These are phyloP conservation scores for Nasonia longicornis DNA, from an alignment of 1,140 invertebrate genomes.

Conservation along the genomic window DNA sequence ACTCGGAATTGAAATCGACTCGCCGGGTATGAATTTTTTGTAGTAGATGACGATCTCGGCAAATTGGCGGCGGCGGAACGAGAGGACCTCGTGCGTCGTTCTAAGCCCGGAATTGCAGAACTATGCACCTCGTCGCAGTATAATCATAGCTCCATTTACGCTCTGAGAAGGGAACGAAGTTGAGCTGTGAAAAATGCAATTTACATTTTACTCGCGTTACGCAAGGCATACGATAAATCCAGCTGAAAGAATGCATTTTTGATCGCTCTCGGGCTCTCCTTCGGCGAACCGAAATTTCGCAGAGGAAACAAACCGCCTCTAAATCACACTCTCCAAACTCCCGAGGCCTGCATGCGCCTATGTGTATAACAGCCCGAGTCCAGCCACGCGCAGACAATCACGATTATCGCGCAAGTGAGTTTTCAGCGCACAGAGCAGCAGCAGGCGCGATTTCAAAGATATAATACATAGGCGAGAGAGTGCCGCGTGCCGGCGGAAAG, in stretches of 20 bases:
- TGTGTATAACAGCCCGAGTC: neutral
- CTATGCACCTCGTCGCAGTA: too few species aligned
- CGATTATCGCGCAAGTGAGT: slow-evolving; percentile 2
- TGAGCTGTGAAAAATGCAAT: neutral
- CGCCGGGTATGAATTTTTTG: neutral
- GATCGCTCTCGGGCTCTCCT: neutral
- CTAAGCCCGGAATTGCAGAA: too few species aligned
- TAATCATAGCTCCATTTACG: neutral
- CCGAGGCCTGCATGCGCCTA: neutral
- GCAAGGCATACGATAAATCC: neutral
- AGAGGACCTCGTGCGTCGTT: neutral
- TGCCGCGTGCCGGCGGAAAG: neutral
- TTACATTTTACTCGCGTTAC: neutral
- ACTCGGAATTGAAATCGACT: neutral
- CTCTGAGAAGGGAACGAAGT: neutral
- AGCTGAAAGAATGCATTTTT: neutral
- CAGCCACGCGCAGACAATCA: neutral
- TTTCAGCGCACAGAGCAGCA: neutral
- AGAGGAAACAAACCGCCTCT: neutral
- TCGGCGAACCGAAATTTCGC: neutral
- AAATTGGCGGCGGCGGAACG: neutral
- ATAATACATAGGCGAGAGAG: neutral
- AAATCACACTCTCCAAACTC: neutral
- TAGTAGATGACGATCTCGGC: neutral
- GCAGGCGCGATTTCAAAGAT: slow-evolving; percentile 21